These are phyloP conservation scores for Zoroaster sp. DNA, from an alignment of 53 echinoderm and acorn worm species.

Conservation along the genomic window DNA sequence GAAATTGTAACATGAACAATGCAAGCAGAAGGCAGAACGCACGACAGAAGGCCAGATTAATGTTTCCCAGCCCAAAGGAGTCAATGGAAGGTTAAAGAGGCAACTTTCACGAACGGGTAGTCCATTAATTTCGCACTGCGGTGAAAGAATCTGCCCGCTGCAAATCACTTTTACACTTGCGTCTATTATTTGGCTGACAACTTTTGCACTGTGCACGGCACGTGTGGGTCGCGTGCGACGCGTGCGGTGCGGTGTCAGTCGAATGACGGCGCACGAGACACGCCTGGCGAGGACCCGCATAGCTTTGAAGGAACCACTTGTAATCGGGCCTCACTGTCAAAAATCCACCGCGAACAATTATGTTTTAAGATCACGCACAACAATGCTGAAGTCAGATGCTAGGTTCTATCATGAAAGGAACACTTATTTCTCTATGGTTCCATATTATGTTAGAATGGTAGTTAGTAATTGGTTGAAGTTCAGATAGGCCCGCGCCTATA, in stretches of 20 bases:
- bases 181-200: not conserved
- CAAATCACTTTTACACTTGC: not conserved
- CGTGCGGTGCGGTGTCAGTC: not conserved
- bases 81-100: slow-evolving; percentile 2
- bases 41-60: not conserved
- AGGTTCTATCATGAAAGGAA: no score
- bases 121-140: slow-evolving; percentile 4
- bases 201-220: slow-evolving; percentile 10
- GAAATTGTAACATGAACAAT: slow-evolving; percentile 25
- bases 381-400: no score
- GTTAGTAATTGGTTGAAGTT: no score
- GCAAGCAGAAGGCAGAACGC: slow-evolving; percentile 3
- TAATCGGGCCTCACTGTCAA: not conserved
- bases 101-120: not conserved
- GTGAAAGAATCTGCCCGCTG: not conserved
- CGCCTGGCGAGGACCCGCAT: not conserved
- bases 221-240: slow-evolving; percentile 38
- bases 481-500: no score
- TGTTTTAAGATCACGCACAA: no score
- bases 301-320: not conserved
- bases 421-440: no score
- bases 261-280: not conserved
- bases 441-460: no score
- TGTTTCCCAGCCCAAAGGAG: not conserved
- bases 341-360: not conserved